These are phyloP conservation scores for Coregonus clupeaformis DNA, from an alignment of 2,113 vertebrate genomes.

Conservation along the genomic window DNA sequence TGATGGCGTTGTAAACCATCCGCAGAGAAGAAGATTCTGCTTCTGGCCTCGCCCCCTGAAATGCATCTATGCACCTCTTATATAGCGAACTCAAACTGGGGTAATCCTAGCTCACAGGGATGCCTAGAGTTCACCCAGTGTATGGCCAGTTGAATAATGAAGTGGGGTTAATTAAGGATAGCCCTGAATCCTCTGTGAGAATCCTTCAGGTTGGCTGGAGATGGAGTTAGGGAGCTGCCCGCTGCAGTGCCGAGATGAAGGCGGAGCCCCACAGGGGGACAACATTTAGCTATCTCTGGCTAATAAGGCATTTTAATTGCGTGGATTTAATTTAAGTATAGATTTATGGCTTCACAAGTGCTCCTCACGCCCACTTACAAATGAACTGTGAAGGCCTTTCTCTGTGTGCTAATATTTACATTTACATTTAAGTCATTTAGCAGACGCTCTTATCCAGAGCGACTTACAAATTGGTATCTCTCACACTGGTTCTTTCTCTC, in stretches of 20 bases:
- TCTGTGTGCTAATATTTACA: constrained; percentile 23
- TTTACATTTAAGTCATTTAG: too few relatives aligned
- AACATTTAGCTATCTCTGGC: constrained; percentile 31
- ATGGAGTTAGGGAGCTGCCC: background rate
- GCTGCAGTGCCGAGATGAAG: constrained; percentile 30
- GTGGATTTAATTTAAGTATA: constrained; percentile 41
- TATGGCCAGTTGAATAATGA: constrained; percentile 62
- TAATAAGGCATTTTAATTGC: constrained; percentile 54
- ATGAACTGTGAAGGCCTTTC: constrained; percentile 30
- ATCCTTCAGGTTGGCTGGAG: constrained; percentile 37
- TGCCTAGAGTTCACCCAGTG: constrained; percentile 66
- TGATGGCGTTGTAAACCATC: constrained; percentile 51
- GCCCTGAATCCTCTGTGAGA: constrained; percentile 47
- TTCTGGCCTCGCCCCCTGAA: constrained; percentile 47
- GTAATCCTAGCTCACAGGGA: constrained; percentile 69
- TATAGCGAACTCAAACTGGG: constrained; percentile 62
- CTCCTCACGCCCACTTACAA: constrained; percentile 40
- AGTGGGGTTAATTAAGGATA: constrained; percentile 69
- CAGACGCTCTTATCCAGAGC: too few relatives aligned
- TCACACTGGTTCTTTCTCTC: constrained; percentile 23
- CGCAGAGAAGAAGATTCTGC: constrained; percentile 43
- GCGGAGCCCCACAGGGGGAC: constrained; percentile 30
- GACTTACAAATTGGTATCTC: too few relatives aligned
- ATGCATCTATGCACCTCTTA: constrained; percentile 56
- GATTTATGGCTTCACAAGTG: constrained; percentile 47